Percentiles rank a stretch among this genome's conserved stretches.
These are phyloP conservation scores for Hyalella azteca DNA, from an alignment of 2,888 invertebrate genomes.

Conservation along the genomic window DNA sequence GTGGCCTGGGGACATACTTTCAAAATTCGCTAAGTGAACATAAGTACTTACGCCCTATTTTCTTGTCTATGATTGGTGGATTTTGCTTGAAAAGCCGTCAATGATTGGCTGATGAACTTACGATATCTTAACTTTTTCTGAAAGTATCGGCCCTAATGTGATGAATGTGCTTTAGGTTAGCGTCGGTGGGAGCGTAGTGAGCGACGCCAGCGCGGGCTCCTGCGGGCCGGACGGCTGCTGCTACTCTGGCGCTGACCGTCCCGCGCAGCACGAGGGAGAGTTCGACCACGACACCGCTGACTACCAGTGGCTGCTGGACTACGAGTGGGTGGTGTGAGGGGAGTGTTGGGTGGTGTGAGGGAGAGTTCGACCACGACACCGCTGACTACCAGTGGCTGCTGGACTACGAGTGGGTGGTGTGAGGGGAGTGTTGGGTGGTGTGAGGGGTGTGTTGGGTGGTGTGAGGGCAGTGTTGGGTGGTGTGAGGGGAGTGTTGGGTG, in stretches of 20 bases:
- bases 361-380: slow-evolving; percentile 81
- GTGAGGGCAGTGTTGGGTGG: slow-evolving; percentile 65
- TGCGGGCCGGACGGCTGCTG: slow-evolving; percentile 29
- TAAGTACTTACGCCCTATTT: too few relatives aligned
- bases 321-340: slow-evolving; percentile 70
- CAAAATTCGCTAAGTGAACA: too few relatives aligned
- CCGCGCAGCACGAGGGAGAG: slow-evolving; percentile 66
- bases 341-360: too few relatives aligned
- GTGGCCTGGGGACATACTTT: too few relatives aligned
- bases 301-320: slow-evolving; percentile 89
- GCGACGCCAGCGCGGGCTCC: neutral
- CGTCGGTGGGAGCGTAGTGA: neutral
- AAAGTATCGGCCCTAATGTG: too few relatives aligned
- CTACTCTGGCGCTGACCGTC: slow-evolving; percentile 2
- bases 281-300: slow-evolving; percentile 86
- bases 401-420: slow-evolving; percentile 76
- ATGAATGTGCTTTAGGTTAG: neutral
- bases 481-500: too few relatives aligned
- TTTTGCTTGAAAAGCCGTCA: too few relatives aligned
- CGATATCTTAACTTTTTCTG: too few relatives aligned
- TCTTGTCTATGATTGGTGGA: too few relatives aligned
- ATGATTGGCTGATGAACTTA: too few relatives aligned
- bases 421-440: slow-evolving; percentile 65
- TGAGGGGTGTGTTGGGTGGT: slow-evolving; percentile 65
- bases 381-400: slow-evolving; percentile 91